These are phyloP conservation scores for Dendrocopos noguchii DNA, from an alignment of 2,113 vertebrate species.

Conservation along the genomic window DNA sequence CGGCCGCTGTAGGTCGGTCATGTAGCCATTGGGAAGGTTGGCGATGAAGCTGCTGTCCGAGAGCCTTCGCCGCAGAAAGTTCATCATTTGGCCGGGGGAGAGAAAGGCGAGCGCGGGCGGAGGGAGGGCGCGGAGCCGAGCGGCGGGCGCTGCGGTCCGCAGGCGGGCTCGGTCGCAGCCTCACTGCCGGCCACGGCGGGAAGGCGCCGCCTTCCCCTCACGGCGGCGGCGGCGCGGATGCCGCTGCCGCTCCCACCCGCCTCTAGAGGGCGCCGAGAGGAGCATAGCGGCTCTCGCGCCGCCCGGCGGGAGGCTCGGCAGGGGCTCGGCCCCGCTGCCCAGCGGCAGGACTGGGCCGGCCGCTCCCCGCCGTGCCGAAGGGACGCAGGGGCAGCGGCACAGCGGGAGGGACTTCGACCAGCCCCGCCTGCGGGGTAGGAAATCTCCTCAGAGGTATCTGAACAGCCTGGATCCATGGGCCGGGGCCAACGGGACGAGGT, in stretches of 20 bases:
- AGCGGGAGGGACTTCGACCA: neutral
- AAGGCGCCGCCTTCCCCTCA: neutral
- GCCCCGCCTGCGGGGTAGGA: neutral
- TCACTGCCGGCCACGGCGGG: neutral
- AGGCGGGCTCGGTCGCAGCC: slow-evolving; percentile 3
- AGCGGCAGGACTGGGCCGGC: neutral
- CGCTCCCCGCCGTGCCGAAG: neutral
- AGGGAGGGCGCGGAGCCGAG: neutral
- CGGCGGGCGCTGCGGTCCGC: slow-evolving; percentile 37
- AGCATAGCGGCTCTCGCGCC: too few species aligned
- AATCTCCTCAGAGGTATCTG: too few species aligned
- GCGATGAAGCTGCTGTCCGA: slow-evolving; percentile 98
- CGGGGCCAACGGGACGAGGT: too few species aligned
- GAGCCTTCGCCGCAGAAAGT: slow-evolving; percentile 94
- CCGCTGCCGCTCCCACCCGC: slow-evolving; percentile 33
- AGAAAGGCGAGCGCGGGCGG: neutral
- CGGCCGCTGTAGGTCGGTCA: slow-evolving; percentile 92
- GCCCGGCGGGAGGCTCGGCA: too few species aligned
- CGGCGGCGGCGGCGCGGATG: neutral
- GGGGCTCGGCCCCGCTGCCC: too few species aligned
- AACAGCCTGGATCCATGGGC: too few species aligned
- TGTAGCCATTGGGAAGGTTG: slow-evolving; percentile 97
- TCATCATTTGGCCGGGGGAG: slow-evolving; percentile 83
- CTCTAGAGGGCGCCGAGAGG: neutral
- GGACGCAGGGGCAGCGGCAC: neutral